Evolutionary conservation across 2,113 vertebrate genomes (phyloP).

Genomic region (Budorcas taxicolor): DNA sequence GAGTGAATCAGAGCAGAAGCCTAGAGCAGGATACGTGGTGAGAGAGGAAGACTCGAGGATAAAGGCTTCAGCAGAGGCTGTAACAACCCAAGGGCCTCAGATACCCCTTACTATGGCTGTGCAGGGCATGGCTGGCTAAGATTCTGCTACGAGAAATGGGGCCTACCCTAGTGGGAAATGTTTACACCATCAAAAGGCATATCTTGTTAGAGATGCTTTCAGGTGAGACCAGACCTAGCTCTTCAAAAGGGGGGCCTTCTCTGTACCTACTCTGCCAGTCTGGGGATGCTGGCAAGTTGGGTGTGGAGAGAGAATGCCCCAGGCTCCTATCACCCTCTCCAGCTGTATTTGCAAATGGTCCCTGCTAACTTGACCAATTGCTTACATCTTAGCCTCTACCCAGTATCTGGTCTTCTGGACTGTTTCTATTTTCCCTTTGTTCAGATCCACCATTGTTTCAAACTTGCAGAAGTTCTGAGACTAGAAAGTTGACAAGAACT

Average conservation of each 20-base stretch:
- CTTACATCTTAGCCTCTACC: neutral
- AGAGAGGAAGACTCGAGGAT: neutral
- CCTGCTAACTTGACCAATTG: neutral
- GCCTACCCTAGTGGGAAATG: too few species aligned
- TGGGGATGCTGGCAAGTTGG: neutral
- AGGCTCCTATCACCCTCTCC: neutral
- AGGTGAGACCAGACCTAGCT: neutral
- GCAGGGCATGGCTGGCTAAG: neutral
- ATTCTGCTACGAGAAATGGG: neutral
- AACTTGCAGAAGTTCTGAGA: neutral
- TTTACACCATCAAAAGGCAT: neutral
- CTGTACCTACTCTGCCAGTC: neutral
- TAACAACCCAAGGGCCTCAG: neutral
- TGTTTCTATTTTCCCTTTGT: neutral
- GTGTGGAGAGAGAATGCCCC: neutral
- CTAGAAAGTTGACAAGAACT: neutral
- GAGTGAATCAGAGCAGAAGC: neutral
- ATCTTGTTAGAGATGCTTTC: neutral
- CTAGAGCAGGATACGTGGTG: neutral
- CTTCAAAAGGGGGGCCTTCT: neutral
- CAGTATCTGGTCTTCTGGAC: too few species aligned
- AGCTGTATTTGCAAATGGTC: too few species aligned
- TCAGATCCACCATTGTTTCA: neutral
- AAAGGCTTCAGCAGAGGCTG: neutral
- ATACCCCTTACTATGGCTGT: fast-evolving